Conservation (phyloP, 2,113 vertebrate species). For the Azemiops feae region DNA sequence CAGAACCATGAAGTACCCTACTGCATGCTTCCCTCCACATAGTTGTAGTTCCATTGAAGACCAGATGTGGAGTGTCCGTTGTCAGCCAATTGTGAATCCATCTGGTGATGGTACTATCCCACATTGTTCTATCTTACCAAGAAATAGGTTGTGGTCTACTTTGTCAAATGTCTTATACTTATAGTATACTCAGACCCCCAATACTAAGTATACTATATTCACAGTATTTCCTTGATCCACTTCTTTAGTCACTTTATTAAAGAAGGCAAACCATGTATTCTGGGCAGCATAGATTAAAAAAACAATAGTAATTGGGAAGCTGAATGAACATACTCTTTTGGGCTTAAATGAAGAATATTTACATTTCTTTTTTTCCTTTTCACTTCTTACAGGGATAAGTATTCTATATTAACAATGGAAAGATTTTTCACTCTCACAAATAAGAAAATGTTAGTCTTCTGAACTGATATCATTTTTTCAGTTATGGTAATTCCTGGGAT, state of each 20-base stretch:
- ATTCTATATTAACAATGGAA: background rate
- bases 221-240: background rate
- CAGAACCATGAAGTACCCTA: background rate
- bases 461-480: no score
- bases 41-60: background rate
- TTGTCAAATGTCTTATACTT: background rate
- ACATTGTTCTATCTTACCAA: background rate
- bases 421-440: no score
- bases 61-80: background rate
- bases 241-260: background rate
- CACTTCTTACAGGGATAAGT: background rate
- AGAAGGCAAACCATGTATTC: background rate
- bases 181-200: background rate
- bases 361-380: background rate
- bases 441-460: no score
- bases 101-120: background rate
- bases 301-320: background rate
- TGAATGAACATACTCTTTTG: background rate
- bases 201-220: background rate
- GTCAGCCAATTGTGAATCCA: background rate
- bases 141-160: background rate
- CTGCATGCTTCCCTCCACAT: background rate
- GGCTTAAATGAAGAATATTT: background rate
- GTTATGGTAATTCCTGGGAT: no score
- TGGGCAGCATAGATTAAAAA: background rate